These are phyloP conservation scores for Eira barbara DNA, from an alignment of 2,113 vertebrate genomes.

Conservation along the genomic window DNA sequence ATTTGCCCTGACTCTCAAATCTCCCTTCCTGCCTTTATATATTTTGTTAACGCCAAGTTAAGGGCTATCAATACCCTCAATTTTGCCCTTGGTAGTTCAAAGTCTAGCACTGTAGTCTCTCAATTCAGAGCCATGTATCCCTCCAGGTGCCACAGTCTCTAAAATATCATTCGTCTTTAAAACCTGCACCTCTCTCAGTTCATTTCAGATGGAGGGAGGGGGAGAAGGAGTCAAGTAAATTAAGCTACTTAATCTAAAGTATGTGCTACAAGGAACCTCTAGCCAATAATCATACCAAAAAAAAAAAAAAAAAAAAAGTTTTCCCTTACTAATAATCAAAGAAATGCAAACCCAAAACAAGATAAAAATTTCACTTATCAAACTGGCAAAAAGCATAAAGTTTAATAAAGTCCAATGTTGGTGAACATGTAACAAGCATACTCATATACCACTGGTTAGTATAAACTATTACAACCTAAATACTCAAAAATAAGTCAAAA, in stretches of 20 bases:
- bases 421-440: background rate
- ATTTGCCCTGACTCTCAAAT: background rate
- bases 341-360: constrained; percentile 37
- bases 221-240: background rate
- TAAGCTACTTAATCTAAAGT: background rate
- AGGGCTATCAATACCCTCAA: background rate
- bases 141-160: background rate
- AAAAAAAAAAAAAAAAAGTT: background rate
- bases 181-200: background rate
- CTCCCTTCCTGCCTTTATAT: background rate
- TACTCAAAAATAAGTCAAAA: background rate
- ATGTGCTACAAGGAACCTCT: background rate
- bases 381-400: background rate
- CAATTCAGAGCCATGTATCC: background rate
- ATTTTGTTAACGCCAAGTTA: background rate
- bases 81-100: background rate
- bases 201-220: background rate
- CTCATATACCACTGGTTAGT: background rate
- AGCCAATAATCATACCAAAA: background rate
- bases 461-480: background rate
- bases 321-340: background rate
- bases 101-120: background rate
- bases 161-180: background rate
- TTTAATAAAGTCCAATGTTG: background rate
- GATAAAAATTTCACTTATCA: background rate